phyloP scores from a whole-genome alignment of 2,797 vertebrate species.

The Poeciliopsis presidionis region DNA sequence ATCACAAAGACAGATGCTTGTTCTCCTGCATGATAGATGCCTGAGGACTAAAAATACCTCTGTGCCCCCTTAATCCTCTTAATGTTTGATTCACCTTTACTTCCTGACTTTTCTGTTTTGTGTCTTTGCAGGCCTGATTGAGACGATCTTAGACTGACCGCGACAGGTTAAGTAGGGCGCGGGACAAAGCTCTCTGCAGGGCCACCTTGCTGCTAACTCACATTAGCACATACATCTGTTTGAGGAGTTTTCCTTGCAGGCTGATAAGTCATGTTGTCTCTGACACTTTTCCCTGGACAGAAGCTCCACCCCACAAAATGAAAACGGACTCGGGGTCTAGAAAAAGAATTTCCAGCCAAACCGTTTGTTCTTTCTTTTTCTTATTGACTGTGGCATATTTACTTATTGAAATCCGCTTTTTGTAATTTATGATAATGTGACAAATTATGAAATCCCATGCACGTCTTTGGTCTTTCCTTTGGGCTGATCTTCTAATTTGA shows the following conservation, averaged over 20 bases:
- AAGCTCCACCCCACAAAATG: constrained; percentile 29
- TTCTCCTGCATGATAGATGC: constrained; percentile 14
- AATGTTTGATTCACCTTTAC: constrained; percentile 56
- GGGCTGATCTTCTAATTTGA: constrained; percentile 44
- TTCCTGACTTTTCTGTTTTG: constrained; percentile 16
- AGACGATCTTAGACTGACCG: constrained; percentile 50
- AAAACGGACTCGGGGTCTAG: constrained; percentile 22
- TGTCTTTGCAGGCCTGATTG: constrained; percentile 54
- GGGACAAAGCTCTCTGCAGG: constrained; percentile 44
- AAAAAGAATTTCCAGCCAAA: constrained; percentile 20
- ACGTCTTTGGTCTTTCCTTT: constrained; percentile 40
- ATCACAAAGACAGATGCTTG: constrained; percentile 17
- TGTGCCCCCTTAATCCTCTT: constrained; percentile 29
- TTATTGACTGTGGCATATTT: constrained; percentile 43
- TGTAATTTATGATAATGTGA: constrained; percentile 49
- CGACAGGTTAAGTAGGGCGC: constrained; percentile 65
- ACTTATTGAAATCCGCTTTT: constrained; percentile 42
- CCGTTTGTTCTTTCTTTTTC: constrained; percentile 5
- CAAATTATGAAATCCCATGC: constrained; percentile 52
- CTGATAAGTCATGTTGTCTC: constrained; percentile 57
- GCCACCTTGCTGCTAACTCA: constrained; percentile 48
- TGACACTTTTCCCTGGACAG: constrained; percentile 18
- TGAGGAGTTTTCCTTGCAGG: constrained; percentile 46
- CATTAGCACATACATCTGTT: constrained; percentile 70
- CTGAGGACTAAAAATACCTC: constrained; percentile 46